Evolutionary conservation across 2,797 vertebrate species (phyloP).

Genomic region (Alosa sapidissima): DNA sequence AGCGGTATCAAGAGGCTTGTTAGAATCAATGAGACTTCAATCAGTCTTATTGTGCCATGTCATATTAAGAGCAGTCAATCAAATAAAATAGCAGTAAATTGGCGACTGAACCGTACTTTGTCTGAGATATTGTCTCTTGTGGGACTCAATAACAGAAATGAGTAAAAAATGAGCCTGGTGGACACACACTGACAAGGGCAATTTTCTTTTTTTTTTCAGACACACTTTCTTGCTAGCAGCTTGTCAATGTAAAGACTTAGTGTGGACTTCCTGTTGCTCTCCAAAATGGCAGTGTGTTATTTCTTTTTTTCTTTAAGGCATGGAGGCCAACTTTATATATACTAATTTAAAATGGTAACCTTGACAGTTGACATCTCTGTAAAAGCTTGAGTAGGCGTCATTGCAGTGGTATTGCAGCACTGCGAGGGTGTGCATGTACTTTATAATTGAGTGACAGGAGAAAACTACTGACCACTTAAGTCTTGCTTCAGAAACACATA

Average conservation of each 20-base stretch:
- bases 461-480: background rate
- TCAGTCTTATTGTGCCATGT: background rate
- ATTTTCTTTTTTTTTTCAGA: background rate
- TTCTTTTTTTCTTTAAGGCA: background rate
- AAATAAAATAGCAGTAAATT: constrained; percentile 58
- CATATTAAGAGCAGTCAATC: constrained; percentile 28
- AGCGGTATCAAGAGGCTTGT: background rate
- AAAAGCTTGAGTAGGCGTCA: constrained; percentile 39
- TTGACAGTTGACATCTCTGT: constrained; percentile 69
- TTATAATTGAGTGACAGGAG: background rate
- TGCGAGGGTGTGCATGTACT: background rate
- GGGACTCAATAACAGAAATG: background rate
- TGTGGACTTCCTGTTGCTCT: background rate
- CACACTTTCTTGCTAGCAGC: background rate
- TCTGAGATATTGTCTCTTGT: background rate
- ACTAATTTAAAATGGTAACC: constrained; percentile 53
- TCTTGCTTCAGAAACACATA: background rate
- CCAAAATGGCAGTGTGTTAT: background rate
- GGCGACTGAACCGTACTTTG: background rate
- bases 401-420: constrained; percentile 45
- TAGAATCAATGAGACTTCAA: constrained; percentile 11
- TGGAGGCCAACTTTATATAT: background rate
- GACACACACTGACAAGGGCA: background rate
- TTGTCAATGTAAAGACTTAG: background rate
- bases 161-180: background rate